phyloP scores from a whole-genome alignment of 2,113 vertebrate genomes.

The Podarcis cretensis region DNA sequence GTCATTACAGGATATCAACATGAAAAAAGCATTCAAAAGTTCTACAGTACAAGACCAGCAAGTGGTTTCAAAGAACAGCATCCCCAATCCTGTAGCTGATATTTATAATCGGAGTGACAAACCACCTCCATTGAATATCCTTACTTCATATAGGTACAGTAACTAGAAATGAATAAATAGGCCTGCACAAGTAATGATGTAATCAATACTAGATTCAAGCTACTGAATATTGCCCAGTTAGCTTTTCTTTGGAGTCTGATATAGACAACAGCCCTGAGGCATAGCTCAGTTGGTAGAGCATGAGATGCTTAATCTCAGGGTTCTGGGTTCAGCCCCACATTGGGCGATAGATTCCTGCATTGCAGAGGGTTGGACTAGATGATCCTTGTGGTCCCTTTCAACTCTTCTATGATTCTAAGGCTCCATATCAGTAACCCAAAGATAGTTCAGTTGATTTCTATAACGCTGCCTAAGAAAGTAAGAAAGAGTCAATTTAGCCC shows the following conservation, averaged over 20 bases:
- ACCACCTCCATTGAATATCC: conserved; percentile 93
- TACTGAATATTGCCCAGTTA: neutral
- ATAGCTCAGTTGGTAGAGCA: too few relatives aligned
- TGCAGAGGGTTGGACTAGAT: too few relatives aligned
- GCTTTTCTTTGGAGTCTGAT: neutral
- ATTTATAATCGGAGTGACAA: conserved; percentile 95
- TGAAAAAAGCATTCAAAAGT: conserved; percentile 98
- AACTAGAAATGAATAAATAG: accelerated
- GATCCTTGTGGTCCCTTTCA: too few relatives aligned
- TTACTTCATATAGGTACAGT: conserved; percentile 89
- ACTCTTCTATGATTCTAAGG: neutral
- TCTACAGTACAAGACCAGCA: conserved; percentile 96
- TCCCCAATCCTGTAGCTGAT: conserved; percentile 90
- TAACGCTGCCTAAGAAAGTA: neutral
- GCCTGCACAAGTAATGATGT: neutral
- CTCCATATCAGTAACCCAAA: neutral
- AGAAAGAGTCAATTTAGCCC: neutral
- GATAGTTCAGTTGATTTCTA: neutral
- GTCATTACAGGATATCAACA: conserved; percentile 98
- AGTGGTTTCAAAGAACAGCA: conserved; percentile 96
- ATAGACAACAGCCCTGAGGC: neutral
- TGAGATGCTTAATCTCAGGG: too few relatives aligned
- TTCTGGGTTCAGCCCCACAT: too few relatives aligned
- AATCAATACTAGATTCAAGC: too few relatives aligned
- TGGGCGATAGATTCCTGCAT: too few relatives aligned